These are phyloP conservation scores for Aporophyla nigra DNA, from an alignment of 2,888 invertebrate species.

Conservation along the genomic window DNA sequence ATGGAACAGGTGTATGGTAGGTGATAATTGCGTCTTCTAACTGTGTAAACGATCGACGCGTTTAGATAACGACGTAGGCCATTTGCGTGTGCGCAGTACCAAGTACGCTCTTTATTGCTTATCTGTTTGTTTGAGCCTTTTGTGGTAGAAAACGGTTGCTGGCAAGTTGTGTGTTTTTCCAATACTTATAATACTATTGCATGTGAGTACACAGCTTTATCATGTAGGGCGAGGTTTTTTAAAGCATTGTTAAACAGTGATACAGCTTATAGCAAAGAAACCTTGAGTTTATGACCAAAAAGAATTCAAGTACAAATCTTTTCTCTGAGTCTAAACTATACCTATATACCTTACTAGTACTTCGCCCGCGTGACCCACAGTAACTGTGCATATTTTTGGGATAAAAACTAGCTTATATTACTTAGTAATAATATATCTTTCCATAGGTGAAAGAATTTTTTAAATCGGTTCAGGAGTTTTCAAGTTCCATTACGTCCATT, in stretches of 20 bases:
- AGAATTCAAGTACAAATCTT: neutral
- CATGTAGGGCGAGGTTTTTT: constrained; percentile 50
- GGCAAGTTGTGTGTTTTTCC: constrained; percentile 64
- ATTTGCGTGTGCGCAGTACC: constrained; percentile 74
- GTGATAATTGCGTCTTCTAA: constrained; percentile 81
- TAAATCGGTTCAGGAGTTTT: no score
- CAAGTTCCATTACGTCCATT: no score
- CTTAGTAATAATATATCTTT: no score
- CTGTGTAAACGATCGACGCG: constrained; percentile 77
- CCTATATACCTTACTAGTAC: no score
- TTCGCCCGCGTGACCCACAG: no score
- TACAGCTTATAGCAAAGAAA: constrained; percentile 16
- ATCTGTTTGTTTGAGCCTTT: constrained; percentile 67
- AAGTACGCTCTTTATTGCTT: constrained; percentile 68
- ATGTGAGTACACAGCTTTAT: constrained; percentile 36
- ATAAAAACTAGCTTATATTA: no score
- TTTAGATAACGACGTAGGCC: constrained; percentile 82
- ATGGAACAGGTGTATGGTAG: constrained; percentile 78
- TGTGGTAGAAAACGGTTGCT: constrained; percentile 59
- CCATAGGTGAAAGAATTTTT: no score
- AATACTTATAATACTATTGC: constrained; percentile 45
- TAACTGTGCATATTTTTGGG: no score
- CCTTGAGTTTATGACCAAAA: constrained; percentile 16
- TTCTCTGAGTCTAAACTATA: neutral
- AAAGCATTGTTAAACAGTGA: constrained; percentile 28